Evolutionary conservation across 2,888 invertebrate genomes (phyloP), one percentile per base, ranked within the genome.

Genomic region (Hyles lineata): DNA sequence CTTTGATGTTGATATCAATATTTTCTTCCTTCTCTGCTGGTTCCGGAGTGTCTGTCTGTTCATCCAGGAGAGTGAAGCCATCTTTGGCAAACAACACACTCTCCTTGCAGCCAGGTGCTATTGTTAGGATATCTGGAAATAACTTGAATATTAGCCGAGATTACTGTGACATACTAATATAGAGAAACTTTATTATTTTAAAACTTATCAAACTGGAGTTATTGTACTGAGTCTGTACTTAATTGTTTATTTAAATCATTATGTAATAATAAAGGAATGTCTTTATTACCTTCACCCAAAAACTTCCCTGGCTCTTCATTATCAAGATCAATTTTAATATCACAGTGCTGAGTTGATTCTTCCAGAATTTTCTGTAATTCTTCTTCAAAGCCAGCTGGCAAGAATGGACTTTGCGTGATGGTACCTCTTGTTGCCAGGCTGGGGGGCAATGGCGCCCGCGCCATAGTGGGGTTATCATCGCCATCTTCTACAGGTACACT

Each of bases 321-420:
- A 17, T 91, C 90, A 52, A 91, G 72, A 76, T 93, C 94, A 70
- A 95, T 88, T 75, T 90, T 87, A 50, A 94, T 89, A 70, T 92
- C 90, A 29, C 86, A 88, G 75, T 87, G 81, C 32, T 88, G 85
- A 2, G 91, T 78, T 4, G 89, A 87, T 67, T 89, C 86, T 70
- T 91, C 86, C 21, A 94, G 85, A 74, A 95, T 89, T 78, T 94
- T 93, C 23, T 92, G 90, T 0, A 94, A 79, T 73, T 96, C 95
- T 70, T 96, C 93, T 76, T 96, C 95, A 87, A 98, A 97, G 2
- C 98, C 97, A 69, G 98, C 98, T 0, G 98, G 98, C 95, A 98
- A 96, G 87, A 99, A 99, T 0, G 98, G 98, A 85, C 96, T 97
- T 87, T 97, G 98, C 74, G 96, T 96, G 0, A 96, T 96, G 71